A percentile compares a stretch with the other conserved stretches of the same genome.
Conservation (phyloP, 1,140 invertebrate genomes). For the Nilaparvata lugens region DNA sequence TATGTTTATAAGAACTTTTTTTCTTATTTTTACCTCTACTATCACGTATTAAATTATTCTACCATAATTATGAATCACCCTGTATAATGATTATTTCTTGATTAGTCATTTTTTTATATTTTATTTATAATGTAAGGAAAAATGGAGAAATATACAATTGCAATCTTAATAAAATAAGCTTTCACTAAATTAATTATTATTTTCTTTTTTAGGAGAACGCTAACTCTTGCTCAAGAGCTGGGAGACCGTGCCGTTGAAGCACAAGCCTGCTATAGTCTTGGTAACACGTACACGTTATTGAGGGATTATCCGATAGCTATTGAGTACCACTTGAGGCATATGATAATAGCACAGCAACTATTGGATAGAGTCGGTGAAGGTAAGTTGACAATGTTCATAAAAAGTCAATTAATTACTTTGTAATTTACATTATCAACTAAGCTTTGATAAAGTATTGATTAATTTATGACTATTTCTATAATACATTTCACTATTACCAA, state of each 20-base stretch:
- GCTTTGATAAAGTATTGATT: not conserved
- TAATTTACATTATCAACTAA: too few species aligned
- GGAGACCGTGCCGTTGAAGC: constrained; percentile 90
- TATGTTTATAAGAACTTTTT: too few species aligned
- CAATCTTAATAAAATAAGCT: too few species aligned
- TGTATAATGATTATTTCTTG: too few species aligned
- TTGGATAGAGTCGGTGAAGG: constrained; percentile 82
- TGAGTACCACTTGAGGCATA: constrained; percentile 87
- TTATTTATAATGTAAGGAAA: too few species aligned
- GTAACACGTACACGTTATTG: constrained; percentile 94
- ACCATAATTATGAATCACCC: too few species aligned
- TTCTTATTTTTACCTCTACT: too few species aligned
- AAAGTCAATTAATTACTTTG: too few species aligned
- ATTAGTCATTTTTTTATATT: too few species aligned
- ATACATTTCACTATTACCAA: too few species aligned
- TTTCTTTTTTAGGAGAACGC: constrained; percentile 55
- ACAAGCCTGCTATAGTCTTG: constrained; percentile 93
- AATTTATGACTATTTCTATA: constrained; percentile 1
- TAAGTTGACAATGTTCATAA: constrained; percentile 13
- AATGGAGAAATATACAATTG: too few species aligned
- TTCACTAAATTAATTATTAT: constrained; percentile 6
- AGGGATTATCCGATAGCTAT: constrained; percentile 84
- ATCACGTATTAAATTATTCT: too few species aligned
- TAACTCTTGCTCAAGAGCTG: constrained; percentile 73
- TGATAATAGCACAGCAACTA: constrained; percentile 83